A percentile compares a stretch with the other conserved stretches of the same genome.
phyloP scores from a whole-genome alignment of 2,113 vertebrate species.

The Recurvirostra avosetta region DNA sequence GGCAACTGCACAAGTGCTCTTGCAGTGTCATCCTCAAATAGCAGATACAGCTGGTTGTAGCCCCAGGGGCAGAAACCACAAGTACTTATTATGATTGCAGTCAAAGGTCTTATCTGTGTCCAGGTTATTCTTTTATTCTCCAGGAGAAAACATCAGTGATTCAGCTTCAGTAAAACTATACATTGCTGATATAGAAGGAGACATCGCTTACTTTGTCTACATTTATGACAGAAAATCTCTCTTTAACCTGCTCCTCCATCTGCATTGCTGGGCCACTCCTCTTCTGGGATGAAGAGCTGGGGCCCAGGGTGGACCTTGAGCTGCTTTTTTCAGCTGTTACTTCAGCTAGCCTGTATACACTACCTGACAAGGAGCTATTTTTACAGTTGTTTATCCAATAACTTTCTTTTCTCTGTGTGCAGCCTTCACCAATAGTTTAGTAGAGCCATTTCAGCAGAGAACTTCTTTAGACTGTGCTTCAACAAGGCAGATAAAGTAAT shows the following conservation, averaged over 20 bases:
- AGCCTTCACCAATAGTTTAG: not conserved
- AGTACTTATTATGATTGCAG: not conserved
- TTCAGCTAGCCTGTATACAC: not conserved
- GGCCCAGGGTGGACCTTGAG: not conserved
- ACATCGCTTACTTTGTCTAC: not conserved
- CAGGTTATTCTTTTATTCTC: not conserved
- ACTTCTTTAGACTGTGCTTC: not conserved
- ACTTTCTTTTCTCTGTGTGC: not conserved
- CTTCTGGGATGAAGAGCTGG: not conserved
- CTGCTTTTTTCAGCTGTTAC: not conserved
- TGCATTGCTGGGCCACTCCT: not conserved
- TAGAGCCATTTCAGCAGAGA: not conserved
- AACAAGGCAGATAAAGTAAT: not conserved
- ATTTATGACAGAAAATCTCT: not conserved
- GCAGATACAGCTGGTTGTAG: not conserved
- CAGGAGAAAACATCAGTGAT: not conserved
- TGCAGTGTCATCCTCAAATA: not conserved
- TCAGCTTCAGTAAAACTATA: not conserved
- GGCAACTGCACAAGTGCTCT: not conserved
- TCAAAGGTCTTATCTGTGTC: conserved; percentile 8
- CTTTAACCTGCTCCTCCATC: not conserved
- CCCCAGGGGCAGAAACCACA: not conserved
- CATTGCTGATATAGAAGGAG: not conserved
- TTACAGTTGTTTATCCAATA: not conserved
- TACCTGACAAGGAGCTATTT: not conserved